These are phyloP conservation scores for Chaetogeoica ovagalla DNA, from an alignment of 2,888 invertebrate species.

Conservation along the genomic window DNA sequence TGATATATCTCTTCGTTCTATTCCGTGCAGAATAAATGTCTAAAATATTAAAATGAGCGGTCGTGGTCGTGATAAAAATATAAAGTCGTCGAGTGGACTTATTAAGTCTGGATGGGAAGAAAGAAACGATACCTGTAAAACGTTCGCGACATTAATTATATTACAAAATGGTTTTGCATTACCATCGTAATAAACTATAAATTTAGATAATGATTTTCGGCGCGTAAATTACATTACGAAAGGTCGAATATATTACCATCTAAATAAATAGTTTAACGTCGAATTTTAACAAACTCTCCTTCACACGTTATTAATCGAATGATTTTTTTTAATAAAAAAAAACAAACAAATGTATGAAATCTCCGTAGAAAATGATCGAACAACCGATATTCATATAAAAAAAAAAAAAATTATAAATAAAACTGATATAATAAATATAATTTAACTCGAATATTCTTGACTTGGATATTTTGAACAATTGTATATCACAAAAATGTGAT, in stretches of 20 bases:
- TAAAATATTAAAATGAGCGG: constrained; percentile 34
- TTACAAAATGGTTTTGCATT: background rate
- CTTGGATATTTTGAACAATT: no score
- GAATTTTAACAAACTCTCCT: background rate
- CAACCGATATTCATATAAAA: no score
- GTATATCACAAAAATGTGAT: no score
- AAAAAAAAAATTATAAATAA: no score
- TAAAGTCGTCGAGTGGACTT: background rate
- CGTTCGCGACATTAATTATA: background rate
- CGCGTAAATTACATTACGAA: background rate
- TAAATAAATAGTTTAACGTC: background rate
- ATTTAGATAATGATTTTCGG: background rate
- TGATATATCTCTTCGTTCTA: constrained; percentile 16
- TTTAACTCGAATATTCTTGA: no score
- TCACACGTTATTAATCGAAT: background rate
- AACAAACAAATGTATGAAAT: no score
- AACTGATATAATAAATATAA: no score
- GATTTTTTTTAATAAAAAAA: background rate
- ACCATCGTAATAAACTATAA: background rate
- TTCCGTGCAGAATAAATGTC: constrained; percentile 14
- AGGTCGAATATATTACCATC: background rate
- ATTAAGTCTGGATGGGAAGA: background rate
- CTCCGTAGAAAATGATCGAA: no score
- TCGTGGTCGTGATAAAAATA: constrained; percentile 24
- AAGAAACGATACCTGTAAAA: background rate